Evolutionary conservation across 2,888 invertebrate species (phyloP), one percentile per base, ranked within the genome.

Genomic region (Platycnemis pennipes): DNA sequence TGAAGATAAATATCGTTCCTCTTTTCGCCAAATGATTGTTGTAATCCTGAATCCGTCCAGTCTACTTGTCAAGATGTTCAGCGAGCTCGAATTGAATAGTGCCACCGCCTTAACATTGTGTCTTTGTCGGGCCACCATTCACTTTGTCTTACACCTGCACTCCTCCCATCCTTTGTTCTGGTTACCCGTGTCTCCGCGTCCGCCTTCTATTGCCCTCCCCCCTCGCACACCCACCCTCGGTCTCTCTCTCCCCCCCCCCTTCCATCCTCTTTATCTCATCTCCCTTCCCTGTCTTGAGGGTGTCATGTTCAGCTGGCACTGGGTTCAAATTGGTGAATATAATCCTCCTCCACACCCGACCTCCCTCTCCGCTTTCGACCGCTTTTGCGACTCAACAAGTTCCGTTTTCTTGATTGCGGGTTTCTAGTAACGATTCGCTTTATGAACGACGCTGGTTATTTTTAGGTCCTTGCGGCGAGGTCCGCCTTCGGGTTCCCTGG

Each of bases 321-420:
- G 37, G 77, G 77, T 77, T 77, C 77, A 77, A 77, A 77, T 77
- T 31, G 77, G 77, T 13, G 16, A 77, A 77, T 77, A 16, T 77
- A 77, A 77, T 31, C 77, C 77, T 77, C 16, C 37, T n/a, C 77
- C 31, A 69, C 69, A 7, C 16, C 16, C 37, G n/a, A 63, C 77
- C 37, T 49, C 77, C 26, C 31, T 77, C 77, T 37, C 31, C 16
- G 2, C 91, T 26, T 44, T 37, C 26, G 63, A 63, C 91, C 63
- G 91, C 91, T 44, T 91, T 63, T 42, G 91, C 37, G 63, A 69
- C 63, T 91, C 91, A 91, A 91, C 91, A 91, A 91, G 91, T 91
- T 69, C 63, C 91, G 44, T 91, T 63, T 37, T 91, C 63, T 91
- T 63, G 63, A 63, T 91, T 91, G 91, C 91, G 63, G 56, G 56